Base-by-base conservation (phyloP, 2,888 invertebrate species). In the Orthosia cruda region DNA sequence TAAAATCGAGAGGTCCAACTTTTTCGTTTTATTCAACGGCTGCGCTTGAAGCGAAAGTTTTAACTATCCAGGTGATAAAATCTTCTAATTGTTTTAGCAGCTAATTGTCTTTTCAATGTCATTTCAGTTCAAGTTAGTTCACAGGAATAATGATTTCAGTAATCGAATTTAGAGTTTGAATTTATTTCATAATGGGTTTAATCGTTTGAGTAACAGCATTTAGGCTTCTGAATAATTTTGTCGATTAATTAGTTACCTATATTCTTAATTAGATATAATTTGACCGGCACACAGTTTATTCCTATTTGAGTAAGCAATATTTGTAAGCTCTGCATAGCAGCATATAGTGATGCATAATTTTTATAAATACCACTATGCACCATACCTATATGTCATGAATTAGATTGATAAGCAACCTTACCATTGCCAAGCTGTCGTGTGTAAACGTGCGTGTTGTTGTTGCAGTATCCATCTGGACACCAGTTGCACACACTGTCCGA, bases 401-500 rank as follows among this genome's bases (percentile, higher is more conserved):
- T n/a, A 4, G 26, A 47, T 61, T 15, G n/a, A 52, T 16, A 5
- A 23, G 9, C 2, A 18, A 3, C 0, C 55, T 85, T 89, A 96
- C 96, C 96, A 91, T 93, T 94, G 40, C 91, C 91, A 2, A 96
- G 91, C 75, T 91, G 92, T 62, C 92, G 90, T 4, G 90, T 92
- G 83, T 96, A 95, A 13, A 93, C 81, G 64, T 95, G 92, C 0
- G 96, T 96, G 82, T 96, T 96, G 76, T 96, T 96, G 83, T 93
- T 95, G 88, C 96, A 96, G 89, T 95, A 95, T 0, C 96, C 96
- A 72, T 96, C 95, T 7, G 95, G 95, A 73, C 96, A 96, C 95
- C 95, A 96, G 91, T 96, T 96, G 91, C 96, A 96, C 18, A 81
- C 84, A 1, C 94, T 89, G 77, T 96, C 96, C 0, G 95, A 92